Base-by-base conservation (phyloP, 1,140 invertebrate species). In the Helicoverpa zea region DNA sequence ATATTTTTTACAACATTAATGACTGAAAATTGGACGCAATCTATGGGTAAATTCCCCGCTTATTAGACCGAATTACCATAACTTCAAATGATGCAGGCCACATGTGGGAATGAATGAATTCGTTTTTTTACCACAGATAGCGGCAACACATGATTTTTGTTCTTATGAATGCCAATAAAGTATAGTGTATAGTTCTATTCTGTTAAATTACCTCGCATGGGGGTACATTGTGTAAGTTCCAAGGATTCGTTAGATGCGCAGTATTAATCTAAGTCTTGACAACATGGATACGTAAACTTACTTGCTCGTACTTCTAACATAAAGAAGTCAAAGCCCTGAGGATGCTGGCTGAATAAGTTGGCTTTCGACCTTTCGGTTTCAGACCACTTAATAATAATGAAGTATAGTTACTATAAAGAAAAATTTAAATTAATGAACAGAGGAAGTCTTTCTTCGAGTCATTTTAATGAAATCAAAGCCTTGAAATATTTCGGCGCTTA, bases 401-500 rank as follows among this genome's bases (percentile, higher is more conserved):
- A 52, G 51, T 14, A 66, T 10, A 1, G 64, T 23, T 23, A 23
- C 23, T 23, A 23, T 1, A 23, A 23, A 23, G 23, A 23, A 23
- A 23, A 16, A 4, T 51, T 12, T 29, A 63, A 43, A 14, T 23
- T 49, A 13, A 13, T 49, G n/a, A 10, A 35, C 14, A 64, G 43
- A 29, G 35, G 30, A 29, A 0, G 47, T 18, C 29, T 23, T 2
- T 47, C 9, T 49, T 43, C 9, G 11, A 30, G 51, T 16, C 3
- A 4, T n/a, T 73, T 13, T 18, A 23, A 47, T 23, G 13, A 16
- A 14, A 54, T 43, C 47, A 51, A 64, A 66, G 18, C 49, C 11
- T 54, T 72, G 58, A 16, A 75, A 75, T 61, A 73, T 58, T 73
- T 73, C 10, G 29, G 54, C 43, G 52, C n/a, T 56, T 52, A 77